A percentile compares a stretch with the other conserved stretches of the same genome.
phyloP scores from a whole-genome alignment of 30 jellyfish, hydroid and myxozoan species.

The Aurelia aurita complex sp. Pacific region DNA sequence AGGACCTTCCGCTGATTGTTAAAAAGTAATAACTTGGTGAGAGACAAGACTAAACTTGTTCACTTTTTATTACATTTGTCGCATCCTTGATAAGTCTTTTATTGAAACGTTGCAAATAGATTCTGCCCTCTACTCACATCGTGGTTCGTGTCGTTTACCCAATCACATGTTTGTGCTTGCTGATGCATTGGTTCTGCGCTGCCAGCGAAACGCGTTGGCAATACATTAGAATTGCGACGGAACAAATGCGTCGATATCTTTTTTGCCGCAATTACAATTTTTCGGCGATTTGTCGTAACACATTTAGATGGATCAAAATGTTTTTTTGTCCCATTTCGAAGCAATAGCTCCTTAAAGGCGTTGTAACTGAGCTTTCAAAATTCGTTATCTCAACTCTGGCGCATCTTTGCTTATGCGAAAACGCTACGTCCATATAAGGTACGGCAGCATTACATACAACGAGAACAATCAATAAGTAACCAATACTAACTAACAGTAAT shows the following conservation, averaged over 20 bases:
- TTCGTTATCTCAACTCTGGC: background rate
- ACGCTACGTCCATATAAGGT: background rate
- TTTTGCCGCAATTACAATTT: background rate
- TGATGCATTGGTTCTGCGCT: background rate
- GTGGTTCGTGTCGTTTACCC: background rate
- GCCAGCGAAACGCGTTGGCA: too few species aligned
- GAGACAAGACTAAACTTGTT: conserved; percentile 18
- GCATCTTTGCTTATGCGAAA: background rate
- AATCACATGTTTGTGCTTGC: conserved; percentile 12
- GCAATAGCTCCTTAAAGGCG: too few species aligned
- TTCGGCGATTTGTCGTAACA: background rate
- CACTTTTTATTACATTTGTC: conserved; percentile 41
- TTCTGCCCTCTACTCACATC: background rate
- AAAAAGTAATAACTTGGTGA: background rate
- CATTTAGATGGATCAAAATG: too few species aligned
- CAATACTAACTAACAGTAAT: too few species aligned
- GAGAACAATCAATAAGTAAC: too few species aligned
- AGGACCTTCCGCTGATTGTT: too few species aligned
- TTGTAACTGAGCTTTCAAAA: too few species aligned
- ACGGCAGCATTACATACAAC: too few species aligned
- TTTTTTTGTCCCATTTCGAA: too few species aligned
- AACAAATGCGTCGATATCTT: too few species aligned
- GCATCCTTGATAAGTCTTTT: conserved; percentile 33
- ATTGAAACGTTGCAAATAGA: conserved; percentile 8
- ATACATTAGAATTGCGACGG: too few species aligned